Conservation (phyloP, 2,113 vertebrate genomes). For the Cepphus grylle region DNA sequence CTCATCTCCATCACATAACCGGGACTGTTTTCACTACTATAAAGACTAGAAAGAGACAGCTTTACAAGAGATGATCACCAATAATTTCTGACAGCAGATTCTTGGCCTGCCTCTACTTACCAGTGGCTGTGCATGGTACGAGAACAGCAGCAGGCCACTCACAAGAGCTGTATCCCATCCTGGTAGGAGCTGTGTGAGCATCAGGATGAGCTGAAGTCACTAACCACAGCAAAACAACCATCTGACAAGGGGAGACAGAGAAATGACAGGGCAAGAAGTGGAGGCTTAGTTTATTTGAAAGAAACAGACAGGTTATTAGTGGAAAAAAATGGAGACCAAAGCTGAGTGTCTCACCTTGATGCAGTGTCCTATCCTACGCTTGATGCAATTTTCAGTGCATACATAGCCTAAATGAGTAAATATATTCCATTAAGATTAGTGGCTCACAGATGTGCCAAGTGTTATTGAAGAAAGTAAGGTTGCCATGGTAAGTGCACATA, state of each 20-base stretch:
- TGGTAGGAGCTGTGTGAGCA: not conserved
- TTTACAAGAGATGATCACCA: not conserved
- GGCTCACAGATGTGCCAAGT: not conserved
- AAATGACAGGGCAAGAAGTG: not conserved
- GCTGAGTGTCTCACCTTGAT: not conserved
- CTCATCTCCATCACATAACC: not conserved
- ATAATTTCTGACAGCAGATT: not conserved
- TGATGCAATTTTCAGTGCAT: not conserved
- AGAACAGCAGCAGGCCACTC: not conserved
- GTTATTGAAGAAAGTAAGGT: slow-evolving; percentile 1
- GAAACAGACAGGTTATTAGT: not conserved
- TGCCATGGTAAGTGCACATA: slow-evolving; percentile 29
- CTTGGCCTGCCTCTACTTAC: not conserved
- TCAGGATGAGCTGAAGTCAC: not conserved
- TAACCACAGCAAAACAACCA: not conserved
- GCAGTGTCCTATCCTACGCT: not conserved
- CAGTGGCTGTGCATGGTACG: not conserved
- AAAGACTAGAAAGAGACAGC: not conserved
- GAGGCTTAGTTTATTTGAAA: not conserved
- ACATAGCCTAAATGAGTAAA: slow-evolving; percentile 3
- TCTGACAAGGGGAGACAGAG: not conserved
- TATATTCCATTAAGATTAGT: slow-evolving; percentile 14
- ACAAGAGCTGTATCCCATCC: not conserved
- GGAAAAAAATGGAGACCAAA: not conserved
- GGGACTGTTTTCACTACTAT: not conserved